Percentiles rank a stretch among this genome's conserved stretches.
phyloP scores from a whole-genome alignment of 1,140 invertebrate species.

The Calephelis nemesis region DNA sequence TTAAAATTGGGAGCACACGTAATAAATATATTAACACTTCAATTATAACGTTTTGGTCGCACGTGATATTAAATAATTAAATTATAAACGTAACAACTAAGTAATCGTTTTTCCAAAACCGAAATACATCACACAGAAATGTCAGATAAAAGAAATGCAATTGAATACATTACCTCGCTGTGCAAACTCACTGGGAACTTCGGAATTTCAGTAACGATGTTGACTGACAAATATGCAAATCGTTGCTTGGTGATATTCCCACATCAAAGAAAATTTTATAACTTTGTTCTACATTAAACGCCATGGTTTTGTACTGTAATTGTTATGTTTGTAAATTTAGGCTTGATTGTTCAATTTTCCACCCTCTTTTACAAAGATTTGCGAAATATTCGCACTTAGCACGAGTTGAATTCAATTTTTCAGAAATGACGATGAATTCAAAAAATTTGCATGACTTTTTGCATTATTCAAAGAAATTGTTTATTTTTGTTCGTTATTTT shows the following conservation, averaged over 20 bases:
- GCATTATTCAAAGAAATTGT: too few relatives aligned
- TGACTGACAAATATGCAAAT: constrained; percentile 14
- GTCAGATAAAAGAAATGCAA: constrained; percentile 7
- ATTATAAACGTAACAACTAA: background rate
- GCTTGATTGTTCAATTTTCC: too few relatives aligned
- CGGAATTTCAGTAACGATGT: background rate
- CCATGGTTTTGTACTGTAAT: too few relatives aligned
- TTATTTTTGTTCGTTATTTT: too few relatives aligned
- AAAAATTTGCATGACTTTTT: too few relatives aligned
- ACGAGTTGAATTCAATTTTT: too few relatives aligned
- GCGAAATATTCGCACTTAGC: too few relatives aligned
- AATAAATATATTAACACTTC: constrained; percentile 6
- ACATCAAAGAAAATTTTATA: too few relatives aligned
- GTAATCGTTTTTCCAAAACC: constrained; percentile 2
- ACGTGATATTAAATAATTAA: background rate
- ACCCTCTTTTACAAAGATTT: too few relatives aligned
- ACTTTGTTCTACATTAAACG: too few relatives aligned
- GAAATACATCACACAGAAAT: constrained; percentile 3
- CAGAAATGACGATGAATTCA: too few relatives aligned
- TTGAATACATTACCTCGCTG: constrained; percentile 1
- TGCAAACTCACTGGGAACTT: background rate
- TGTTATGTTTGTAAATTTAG: too few relatives aligned
- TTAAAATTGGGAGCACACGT: background rate
- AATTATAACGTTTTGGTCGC: background rate
- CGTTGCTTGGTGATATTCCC: background rate